phyloP scores from a whole-genome alignment of 2,888 invertebrate species.

The Plemyria rubiginata region DNA sequence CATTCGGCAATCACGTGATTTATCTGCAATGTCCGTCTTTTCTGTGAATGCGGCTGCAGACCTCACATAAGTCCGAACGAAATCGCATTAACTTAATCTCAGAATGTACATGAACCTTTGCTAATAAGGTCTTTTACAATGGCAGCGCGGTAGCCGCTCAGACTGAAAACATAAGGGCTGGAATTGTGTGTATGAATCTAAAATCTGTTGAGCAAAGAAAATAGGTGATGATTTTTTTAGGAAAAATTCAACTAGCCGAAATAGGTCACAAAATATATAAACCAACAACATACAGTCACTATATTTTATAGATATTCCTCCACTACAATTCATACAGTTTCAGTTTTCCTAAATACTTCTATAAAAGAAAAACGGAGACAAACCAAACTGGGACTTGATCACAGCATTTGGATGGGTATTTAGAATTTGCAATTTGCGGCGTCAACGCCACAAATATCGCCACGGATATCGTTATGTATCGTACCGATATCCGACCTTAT shows the following conservation, averaged over 20 bases:
- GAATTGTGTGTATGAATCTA: slow-evolving; percentile 6
- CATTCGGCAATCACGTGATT: not conserved
- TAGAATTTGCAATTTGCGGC: too few relatives aligned
- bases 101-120: slow-evolving; percentile 60
- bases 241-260: not conserved
- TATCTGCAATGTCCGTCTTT: slow-evolving; percentile 6
- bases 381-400: too few relatives aligned
- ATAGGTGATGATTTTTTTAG: not conserved
- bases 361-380: not conserved
- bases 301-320: not conserved
- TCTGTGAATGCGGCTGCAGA: slow-evolving; percentile 36
- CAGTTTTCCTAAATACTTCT: not conserved
- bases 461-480: too few relatives aligned
- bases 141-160: slow-evolving; percentile 22
- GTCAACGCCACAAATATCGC: too few relatives aligned
- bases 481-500: too few relatives aligned
- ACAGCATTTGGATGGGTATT: too few relatives aligned
- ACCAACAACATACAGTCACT: too few relatives aligned
- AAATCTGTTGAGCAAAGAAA: not conserved
- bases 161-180: slow-evolving; percentile 11
- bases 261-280: not conserved
- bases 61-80: slow-evolving; percentile 54
- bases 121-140: slow-evolving; percentile 55
- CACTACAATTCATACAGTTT: not conserved
- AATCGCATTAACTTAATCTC: slow-evolving; percentile 69